Evolutionary conservation across 2,113 vertebrate species (phyloP), one percentile per base, ranked within the genome.

Genomic region (Scalopus aquaticus): DNA sequence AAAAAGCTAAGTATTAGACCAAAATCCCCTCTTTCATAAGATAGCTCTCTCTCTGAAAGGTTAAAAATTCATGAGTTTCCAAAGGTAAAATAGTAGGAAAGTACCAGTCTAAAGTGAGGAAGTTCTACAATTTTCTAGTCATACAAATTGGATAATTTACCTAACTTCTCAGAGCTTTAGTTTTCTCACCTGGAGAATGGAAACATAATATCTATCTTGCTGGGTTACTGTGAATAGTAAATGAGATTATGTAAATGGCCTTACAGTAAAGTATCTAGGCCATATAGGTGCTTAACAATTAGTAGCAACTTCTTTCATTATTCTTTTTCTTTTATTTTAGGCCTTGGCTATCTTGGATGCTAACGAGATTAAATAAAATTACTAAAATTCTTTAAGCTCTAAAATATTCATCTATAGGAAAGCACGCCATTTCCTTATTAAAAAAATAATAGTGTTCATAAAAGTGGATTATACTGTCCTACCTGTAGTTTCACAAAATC

Each of bases 361-460:
- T 79, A 92, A 82, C 1, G 51, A 86, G 15, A 24, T 67, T 88
- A 84, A 82, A 74, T 0, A 69, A 37, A 17, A 90, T 78, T 90
- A 65, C 60, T 64, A 77, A 88, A 62, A 42, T 93, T 56, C 49
- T 95, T 65, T 26, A 58, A 81, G 58, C 77, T 88, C 78, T 92
- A 82, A 70, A 91, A 95, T 30, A 91, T 46, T 85, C 46, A 26
- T 80, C 42, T 49, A 88, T 1, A 24, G 24, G 30, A 72, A 81
- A 84, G 26, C n/a, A n/a, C 84, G 24, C 20, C 42, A 74, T 56
- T 73, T 73, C 56, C 91, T 95, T 84, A 93, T 60, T 28, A 28
- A 56, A 91, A 95, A 91, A 95, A 94, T 37, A 91, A 22, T 65
- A 44, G 35, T 5, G 17, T 64, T 93, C 94, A 24, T 82, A 69